phyloP scores from a whole-genome alignment of 2,888 invertebrate genomes.

The Venustoraphidia nigricollis region DNA sequence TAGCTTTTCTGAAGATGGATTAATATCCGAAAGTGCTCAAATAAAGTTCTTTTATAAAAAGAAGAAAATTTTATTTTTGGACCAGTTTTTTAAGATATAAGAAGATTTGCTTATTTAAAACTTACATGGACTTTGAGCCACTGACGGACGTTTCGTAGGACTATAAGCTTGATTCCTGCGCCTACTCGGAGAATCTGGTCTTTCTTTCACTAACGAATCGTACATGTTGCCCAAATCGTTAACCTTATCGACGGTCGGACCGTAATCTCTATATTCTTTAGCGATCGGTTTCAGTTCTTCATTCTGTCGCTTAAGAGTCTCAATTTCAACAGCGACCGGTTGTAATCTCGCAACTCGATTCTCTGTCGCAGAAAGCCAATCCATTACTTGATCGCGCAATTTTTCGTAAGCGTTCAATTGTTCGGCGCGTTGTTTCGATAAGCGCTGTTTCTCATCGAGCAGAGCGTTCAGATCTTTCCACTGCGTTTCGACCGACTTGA shows the following conservation, averaged over 20 bases:
- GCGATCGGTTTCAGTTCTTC: constrained; percentile 72
- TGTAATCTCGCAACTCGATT: constrained; percentile 56
- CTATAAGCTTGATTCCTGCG: constrained; percentile 55
- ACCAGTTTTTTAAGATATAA: too few species aligned
- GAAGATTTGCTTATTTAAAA: too few species aligned
- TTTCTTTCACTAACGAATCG: constrained; percentile 61
- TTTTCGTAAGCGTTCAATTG: constrained; percentile 76
- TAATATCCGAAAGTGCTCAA: too few species aligned
- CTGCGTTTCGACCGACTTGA: constrained; percentile 72
- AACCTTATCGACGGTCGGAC: constrained; percentile 71
- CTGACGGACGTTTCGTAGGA: constrained; percentile 61
- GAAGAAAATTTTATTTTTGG: too few species aligned
- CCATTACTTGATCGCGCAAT: constrained; percentile 62
- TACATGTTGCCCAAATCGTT: constrained; percentile 81
- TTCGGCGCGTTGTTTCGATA: constrained; percentile 71
- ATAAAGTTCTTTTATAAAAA: too few species aligned
- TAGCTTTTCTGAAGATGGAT: too few species aligned
- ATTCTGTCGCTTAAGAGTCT: constrained; percentile 66
- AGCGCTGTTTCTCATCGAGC: constrained; percentile 70
- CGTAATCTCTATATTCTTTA: constrained; percentile 81
- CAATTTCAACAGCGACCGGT: constrained; percentile 78
- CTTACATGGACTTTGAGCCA: constrained; percentile 41
- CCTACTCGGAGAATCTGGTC: constrained; percentile 67
- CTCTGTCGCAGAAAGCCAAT: constrained; percentile 77
- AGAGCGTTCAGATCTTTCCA: constrained; percentile 78